A percentile compares a stretch with the other conserved stretches of the same genome.
phyloP scores from a whole-genome alignment of 2,113 vertebrate genomes.

The Macrotus californicus region DNA sequence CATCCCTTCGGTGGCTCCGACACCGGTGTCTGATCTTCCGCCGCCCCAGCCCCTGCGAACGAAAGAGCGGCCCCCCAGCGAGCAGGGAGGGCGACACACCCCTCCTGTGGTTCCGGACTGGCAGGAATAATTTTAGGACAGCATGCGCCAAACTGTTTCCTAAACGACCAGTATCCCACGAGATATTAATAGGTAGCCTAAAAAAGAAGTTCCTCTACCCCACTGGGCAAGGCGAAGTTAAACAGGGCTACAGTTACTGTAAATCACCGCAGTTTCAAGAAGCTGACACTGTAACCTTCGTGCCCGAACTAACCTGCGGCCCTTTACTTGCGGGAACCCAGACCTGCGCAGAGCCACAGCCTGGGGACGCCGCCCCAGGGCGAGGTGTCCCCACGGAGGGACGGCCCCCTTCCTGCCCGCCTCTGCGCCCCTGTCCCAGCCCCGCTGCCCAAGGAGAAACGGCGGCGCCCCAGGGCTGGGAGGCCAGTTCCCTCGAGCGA shows the following conservation, averaged over 20 bases:
- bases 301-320: background rate
- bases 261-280: background rate
- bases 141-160: background rate
- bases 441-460: background rate
- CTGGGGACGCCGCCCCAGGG: background rate
- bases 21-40: background rate
- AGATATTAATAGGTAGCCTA: background rate
- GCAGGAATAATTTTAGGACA: background rate
- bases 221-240: background rate
- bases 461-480: background rate
- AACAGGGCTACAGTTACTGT: background rate
- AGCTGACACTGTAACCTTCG: background rate
- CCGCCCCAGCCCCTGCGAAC: background rate
- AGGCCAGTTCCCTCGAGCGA: background rate
- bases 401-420: background rate
- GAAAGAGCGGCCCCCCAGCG: background rate
- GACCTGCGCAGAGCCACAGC: background rate
- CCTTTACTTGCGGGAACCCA: background rate
- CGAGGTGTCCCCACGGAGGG: background rate
- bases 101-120: background rate
- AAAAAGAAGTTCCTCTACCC: background rate
- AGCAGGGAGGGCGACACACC: accelerated
- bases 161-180: background rate
- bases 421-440: background rate
- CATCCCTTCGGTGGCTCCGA: accelerated